phyloP scores from a whole-genome alignment of 2,113 vertebrate species.

The Pollachius pollachius region DNA sequence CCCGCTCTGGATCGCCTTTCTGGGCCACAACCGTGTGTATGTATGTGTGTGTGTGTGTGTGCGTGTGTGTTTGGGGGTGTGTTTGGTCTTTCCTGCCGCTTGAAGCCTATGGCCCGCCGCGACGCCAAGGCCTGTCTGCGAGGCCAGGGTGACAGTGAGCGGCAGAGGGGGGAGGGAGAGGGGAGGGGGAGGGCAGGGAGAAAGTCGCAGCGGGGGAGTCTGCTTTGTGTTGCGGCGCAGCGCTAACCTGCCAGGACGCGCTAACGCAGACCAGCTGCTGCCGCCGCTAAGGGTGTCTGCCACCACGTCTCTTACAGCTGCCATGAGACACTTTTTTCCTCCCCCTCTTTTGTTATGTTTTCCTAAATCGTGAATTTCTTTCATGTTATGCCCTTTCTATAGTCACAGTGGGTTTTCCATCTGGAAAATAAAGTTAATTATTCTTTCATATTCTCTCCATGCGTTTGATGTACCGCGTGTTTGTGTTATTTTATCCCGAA shows the following conservation, averaged over 20 bases:
- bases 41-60: too few relatives aligned
- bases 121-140: constrained; percentile 54
- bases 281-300: constrained; percentile 20
- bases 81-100: constrained; percentile 42
- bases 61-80: constrained; percentile 32
- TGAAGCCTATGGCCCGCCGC: constrained; percentile 38
- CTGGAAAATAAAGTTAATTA: constrained; percentile 1
- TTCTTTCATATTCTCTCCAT: too few relatives aligned
- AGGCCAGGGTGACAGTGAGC: constrained; percentile 33
- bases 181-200: too few relatives aligned
- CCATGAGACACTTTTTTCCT: constrained; percentile 3
- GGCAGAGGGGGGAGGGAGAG: not conserved
- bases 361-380: constrained; percentile 11
- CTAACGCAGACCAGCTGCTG: constrained; percentile 60
- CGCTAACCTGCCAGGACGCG: constrained; percentile 44
- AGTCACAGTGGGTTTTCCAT: not conserved
- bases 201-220: constrained; percentile 5
- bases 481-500: too few relatives aligned
- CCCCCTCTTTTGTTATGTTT: not conserved
- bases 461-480: too few relatives aligned
- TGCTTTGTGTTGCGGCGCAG: constrained; percentile 51
- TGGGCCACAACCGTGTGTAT: too few relatives aligned
- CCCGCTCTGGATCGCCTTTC: too few relatives aligned
- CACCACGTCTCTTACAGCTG: constrained; percentile 16
- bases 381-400: not conserved